Base-by-base conservation (phyloP, 1,140 invertebrate species). In the Parasteatoda tepidariorum region DNA sequence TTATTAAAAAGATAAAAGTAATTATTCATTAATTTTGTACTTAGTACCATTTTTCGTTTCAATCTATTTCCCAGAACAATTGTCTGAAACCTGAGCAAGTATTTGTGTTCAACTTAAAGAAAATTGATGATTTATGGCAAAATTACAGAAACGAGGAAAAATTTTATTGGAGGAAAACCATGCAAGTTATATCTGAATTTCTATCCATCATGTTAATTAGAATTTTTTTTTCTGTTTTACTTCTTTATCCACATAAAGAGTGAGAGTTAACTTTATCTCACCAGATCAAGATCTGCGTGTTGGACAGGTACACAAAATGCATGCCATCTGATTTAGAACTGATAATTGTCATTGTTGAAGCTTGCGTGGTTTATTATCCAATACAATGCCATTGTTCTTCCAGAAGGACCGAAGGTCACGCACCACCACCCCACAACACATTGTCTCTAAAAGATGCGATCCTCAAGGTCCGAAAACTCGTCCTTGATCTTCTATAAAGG, bases 281-380 rank as follows among this genome's bases (percentile, higher is more conserved):
- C 24, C n/a, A 59, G 71, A 75, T 75, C 31, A n/a, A 38, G 61
- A 66, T 66, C 74, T 78, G 59, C 61, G 74, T 78, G 74, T 41
- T 61, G 59, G 54, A 41, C 31, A 54, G 71, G 74, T 18, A 61
- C 71, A 74, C 71, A 74, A 64, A 76, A 76, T 48, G 26, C 64
- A 79, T 81, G 66, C 48, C 78, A 81, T 38, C 66, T 70, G 78
- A 81, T 81, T 81, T 9, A 11, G 24, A 81, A 48, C 78, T 70
- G 78, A 81, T 81, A 81, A 81, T 81, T 70, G 78, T 68, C 78
- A 81, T 81, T 81, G 78, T 81, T 81, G 22, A 22, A 79, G 28
- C 75, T 55, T 57, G 64, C 64, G 78, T 81, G 78, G 66, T 34
- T 81, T 70, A 81, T 81, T 81, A 81, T 81, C 78, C 66, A 70